These are phyloP conservation scores for Biston betularia DNA, from an alignment of 2,888 invertebrate species.

Conservation along the genomic window DNA sequence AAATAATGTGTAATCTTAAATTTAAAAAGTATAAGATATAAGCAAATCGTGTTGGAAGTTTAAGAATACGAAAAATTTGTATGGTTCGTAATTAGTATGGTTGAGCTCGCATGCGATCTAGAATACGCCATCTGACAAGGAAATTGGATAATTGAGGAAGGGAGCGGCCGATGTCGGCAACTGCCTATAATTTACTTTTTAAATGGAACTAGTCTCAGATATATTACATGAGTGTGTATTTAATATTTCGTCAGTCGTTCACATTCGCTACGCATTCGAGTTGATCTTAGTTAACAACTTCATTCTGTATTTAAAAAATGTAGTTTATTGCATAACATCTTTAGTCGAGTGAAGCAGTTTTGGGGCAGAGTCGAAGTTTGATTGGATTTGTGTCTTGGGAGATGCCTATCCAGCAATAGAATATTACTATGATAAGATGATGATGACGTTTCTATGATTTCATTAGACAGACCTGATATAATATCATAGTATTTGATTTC, in stretches of 20 bases:
- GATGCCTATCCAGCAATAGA: too few species aligned
- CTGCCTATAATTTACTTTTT: conserved; percentile 30
- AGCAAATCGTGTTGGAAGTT: background rate
- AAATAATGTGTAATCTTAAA: too few species aligned
- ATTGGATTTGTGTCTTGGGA: too few species aligned
- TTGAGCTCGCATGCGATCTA: conserved; percentile 34
- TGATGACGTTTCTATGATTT: too few species aligned
- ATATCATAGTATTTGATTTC: too few species aligned
- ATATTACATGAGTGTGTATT: background rate
- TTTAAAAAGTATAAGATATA: background rate
- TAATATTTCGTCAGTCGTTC: background rate
- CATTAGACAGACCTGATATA: too few species aligned
- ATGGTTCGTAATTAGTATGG: background rate
- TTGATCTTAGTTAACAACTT: too few species aligned
- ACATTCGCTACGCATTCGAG: background rate
- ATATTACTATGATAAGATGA: too few species aligned
- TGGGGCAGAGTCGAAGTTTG: too few species aligned
- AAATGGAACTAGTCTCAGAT: conserved; percentile 18
- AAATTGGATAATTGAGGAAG: conserved; percentile 83
- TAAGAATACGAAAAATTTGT: background rate
- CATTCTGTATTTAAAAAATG: too few species aligned
- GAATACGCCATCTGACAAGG: conserved; percentile 70
- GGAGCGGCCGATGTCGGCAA: conserved; percentile 62
- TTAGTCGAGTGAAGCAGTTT: too few species aligned
- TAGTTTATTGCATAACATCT: too few species aligned